Percentiles rank a stretch among this genome's conserved stretches.
These are phyloP conservation scores for Thalassoma bifasciatum DNA, from an alignment of 2,113 vertebrate genomes.

Conservation along the genomic window DNA sequence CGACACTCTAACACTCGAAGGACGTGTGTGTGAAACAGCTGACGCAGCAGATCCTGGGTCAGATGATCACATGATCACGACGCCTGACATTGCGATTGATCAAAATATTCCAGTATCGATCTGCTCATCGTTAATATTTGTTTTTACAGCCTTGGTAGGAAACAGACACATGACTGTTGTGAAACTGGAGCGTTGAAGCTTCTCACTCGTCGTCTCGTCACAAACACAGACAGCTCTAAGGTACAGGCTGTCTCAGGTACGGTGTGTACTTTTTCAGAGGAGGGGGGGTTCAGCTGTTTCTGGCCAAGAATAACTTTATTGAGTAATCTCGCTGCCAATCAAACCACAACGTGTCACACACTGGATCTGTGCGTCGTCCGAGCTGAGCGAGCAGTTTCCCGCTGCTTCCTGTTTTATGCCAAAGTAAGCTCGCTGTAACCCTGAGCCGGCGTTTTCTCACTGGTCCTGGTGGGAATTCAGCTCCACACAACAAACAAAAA, in stretches of 20 bases:
- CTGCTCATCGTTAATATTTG: too few species aligned
- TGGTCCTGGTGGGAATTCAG: not conserved
- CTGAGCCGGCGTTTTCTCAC: not conserved
- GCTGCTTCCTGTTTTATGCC: not conserved
- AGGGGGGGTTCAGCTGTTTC: not conserved
- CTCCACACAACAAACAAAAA: not conserved
- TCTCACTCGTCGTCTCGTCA: not conserved
- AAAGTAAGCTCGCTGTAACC: not conserved
- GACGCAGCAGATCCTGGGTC: too few species aligned
- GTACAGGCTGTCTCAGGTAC: not conserved
- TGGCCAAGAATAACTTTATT: not conserved
- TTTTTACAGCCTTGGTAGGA: too few species aligned
- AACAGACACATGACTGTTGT: not conserved
- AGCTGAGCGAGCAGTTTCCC: not conserved
- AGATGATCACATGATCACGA: too few species aligned
- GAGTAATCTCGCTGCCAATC: not conserved
- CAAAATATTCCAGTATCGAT: too few species aligned
- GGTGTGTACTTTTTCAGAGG: too few species aligned
- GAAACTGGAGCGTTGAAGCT: too few species aligned
- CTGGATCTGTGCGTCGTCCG: not conserved
- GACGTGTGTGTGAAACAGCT: too few species aligned
- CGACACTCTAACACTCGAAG: too few species aligned
- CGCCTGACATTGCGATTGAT: too few species aligned
- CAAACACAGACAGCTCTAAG: not conserved
- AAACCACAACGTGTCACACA: not conserved